Conservation (phyloP, 2,888 invertebrate genomes). For the Mimas tiliae region DNA sequence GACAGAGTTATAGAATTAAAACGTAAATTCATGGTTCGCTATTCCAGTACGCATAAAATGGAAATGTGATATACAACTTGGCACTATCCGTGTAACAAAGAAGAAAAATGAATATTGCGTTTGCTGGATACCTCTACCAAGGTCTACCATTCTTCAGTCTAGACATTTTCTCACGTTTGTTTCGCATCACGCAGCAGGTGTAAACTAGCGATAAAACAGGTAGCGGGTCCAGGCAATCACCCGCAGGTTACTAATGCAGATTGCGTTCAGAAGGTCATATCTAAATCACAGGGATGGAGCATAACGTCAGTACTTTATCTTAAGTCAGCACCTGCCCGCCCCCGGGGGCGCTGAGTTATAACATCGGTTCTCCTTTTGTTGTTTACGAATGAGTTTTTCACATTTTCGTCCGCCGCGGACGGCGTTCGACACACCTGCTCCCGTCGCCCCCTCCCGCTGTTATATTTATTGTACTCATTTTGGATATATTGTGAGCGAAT, state of each 20-base stretch:
- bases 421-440: slow-evolving; percentile 75
- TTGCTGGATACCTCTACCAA: not conserved
- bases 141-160: slow-evolving; percentile 17
- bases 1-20: too few species aligned
- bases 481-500: slow-evolving; percentile 67
- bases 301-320: slow-evolving; percentile 78
- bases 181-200: slow-evolving; percentile 54
- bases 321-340: slow-evolving; percentile 73
- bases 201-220: slow-evolving; percentile 57
- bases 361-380: slow-evolving; percentile 73
- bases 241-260: slow-evolving; percentile 72
- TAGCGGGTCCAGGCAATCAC: slow-evolving; percentile 40
- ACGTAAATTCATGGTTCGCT: not conserved
- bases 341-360: slow-evolving; percentile 59
- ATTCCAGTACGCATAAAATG: slow-evolving; percentile 15
- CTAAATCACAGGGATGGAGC: slow-evolving; percentile 77
- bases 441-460: slow-evolving; percentile 43
- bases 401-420: slow-evolving; percentile 64
- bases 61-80: not conserved
- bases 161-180: slow-evolving; percentile 35
- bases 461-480: slow-evolving; percentile 69
- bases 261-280: slow-evolving; percentile 78
- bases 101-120: slow-evolving; percentile 24
- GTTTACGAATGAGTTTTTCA: slow-evolving; percentile 81
- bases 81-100: slow-evolving; percentile 3